Percentiles rank a stretch among this genome's conserved stretches.
Evolutionary conservation across 2,113 vertebrate genomes (phyloP).

Genomic region (Hystrix cristata): DNA sequence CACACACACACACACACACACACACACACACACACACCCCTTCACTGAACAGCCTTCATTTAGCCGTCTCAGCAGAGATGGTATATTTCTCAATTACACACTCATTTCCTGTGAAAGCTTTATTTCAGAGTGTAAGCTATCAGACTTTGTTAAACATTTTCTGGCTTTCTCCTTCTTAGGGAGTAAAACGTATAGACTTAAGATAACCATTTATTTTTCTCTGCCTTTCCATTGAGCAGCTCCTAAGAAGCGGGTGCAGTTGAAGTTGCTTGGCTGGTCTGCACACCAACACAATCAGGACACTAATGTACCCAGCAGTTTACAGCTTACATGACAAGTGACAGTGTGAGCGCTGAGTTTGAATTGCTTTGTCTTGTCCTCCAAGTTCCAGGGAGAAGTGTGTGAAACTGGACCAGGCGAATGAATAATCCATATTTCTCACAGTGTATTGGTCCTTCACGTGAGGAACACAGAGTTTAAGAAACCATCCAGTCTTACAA

Average conservation of each 20-base stretch:
- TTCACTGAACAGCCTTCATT: neutral
- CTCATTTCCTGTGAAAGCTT: neutral
- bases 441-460: rapidly evolving
- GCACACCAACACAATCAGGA: rapidly evolving
- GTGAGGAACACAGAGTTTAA: neutral
- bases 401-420: rapidly evolving
- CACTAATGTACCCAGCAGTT: neutral
- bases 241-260: neutral
- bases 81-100: neutral
- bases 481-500: neutral
- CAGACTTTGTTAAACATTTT: neutral
- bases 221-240: neutral
- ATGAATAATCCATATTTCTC: neutral
- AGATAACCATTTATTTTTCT: neutral
- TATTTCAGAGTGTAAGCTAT: neutral
- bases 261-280: rapidly evolving
- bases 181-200: neutral
- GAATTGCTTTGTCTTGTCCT: neutral
- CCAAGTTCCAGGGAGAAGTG: rapidly evolving
- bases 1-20: neutral
- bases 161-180: neutral
- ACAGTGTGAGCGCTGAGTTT: neutral
- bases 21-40: too few species aligned
- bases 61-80: neutral
- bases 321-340: rapidly evolving